phyloP scores from a whole-genome alignment of 2,797 vertebrate genomes.

The Amblyopsis hoosieri region DNA sequence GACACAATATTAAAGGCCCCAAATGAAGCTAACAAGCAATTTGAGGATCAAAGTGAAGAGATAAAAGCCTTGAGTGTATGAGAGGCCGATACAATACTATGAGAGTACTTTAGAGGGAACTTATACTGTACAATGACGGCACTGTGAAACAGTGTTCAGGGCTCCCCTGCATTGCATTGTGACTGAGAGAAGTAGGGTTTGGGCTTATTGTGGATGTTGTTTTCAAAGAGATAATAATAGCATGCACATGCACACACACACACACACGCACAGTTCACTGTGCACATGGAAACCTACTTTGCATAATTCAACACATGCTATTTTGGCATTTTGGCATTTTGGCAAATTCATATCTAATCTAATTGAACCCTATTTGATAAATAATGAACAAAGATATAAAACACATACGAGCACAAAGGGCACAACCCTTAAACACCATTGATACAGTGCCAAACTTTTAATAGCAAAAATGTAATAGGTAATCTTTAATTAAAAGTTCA shows the following conservation, averaged over 20 bases:
- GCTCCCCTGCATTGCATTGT: conserved; percentile 45
- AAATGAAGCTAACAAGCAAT: conserved; percentile 58
- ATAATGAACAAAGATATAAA: conserved; percentile 39
- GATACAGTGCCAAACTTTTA: no score
- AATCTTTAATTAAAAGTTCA: no score
- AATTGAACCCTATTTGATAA: conserved; percentile 50
- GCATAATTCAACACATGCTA: conserved; percentile 64
- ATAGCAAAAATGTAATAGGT: no score
- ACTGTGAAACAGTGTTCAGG: conserved; percentile 48
- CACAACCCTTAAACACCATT: no score
- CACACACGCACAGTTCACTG: conserved; percentile 16
- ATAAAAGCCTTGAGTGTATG: conserved; percentile 45
- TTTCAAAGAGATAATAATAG: conserved; percentile 30
- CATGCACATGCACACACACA: conserved; percentile 14
- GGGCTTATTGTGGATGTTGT: conserved; percentile 30
- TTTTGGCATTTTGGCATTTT: conserved; percentile 31
- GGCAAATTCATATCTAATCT: conserved; percentile 51
- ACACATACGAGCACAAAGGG: no score
- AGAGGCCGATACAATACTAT: conserved; percentile 5
- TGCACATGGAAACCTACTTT: conserved; percentile 33
- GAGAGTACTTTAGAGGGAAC: conserved; percentile 45
- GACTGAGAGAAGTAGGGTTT: conserved; percentile 47
- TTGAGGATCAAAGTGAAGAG: conserved; percentile 64
- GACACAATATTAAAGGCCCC: conserved; percentile 46
- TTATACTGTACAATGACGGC: conserved; percentile 39